These are phyloP conservation scores for Petroica traversi DNA, from an alignment of 2,113 vertebrate genomes.

Conservation along the genomic window DNA sequence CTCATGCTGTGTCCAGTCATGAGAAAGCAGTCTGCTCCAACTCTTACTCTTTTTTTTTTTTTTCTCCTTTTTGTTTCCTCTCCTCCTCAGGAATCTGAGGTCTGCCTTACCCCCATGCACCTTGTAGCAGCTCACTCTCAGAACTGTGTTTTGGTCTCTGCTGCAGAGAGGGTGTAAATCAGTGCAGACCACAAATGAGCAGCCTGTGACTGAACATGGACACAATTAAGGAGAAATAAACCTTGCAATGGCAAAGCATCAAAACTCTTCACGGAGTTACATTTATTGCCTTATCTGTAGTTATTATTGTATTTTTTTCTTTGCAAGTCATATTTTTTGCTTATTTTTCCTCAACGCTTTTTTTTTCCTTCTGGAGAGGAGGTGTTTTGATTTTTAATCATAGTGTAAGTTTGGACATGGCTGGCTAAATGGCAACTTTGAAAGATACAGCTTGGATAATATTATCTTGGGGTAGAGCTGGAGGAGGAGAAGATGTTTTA, in stretches of 20 bases:
- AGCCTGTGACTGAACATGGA: neutral
- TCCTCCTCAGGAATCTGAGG: neutral
- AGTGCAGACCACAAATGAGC: neutral
- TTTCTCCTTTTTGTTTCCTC: too few species aligned
- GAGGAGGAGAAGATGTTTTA: slow-evolving; percentile 12
- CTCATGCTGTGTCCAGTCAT: slow-evolving; percentile 71
- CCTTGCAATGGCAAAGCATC: neutral
- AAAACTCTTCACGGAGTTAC: neutral
- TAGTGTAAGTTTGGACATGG: neutral
- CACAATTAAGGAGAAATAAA: neutral
- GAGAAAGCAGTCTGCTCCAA: slow-evolving; percentile 63
- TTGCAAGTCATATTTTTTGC: neutral
- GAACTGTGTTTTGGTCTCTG: neutral
- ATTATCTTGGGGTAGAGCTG: neutral
- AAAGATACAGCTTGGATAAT: neutral
- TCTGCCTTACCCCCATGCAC: neutral
- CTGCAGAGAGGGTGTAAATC: neutral
- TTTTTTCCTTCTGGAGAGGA: neutral
- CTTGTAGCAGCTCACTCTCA: slow-evolving; percentile 10
- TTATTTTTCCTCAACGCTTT: neutral
- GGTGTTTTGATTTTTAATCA: neutral
- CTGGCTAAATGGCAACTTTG: neutral
- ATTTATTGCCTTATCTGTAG: neutral
- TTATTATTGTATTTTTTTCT: neutral
- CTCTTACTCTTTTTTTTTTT: too few species aligned